A percentile compares a stretch with the other conserved stretches of the same genome.
These are phyloP conservation scores for Drymodes brunneopygia DNA, from an alignment of 2,113 vertebrate genomes.

Conservation along the genomic window DNA sequence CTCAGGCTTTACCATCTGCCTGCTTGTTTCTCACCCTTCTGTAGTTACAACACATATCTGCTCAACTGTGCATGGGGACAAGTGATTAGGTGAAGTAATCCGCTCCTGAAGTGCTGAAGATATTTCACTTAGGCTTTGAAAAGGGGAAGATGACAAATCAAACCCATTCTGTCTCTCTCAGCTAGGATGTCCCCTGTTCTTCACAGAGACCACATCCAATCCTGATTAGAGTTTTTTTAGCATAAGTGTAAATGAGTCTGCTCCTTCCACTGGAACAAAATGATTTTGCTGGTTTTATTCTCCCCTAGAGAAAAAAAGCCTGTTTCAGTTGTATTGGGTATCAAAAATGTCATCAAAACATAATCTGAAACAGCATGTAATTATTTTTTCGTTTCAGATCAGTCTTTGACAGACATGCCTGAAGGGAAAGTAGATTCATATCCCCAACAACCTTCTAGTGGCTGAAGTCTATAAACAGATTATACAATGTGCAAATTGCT, in stretches of 20 bases:
- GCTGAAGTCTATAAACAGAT: slow-evolving; percentile 12
- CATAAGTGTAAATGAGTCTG: not conserved
- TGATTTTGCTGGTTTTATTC: not conserved
- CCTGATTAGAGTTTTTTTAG: not conserved
- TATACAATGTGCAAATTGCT: slow-evolving; percentile 17
- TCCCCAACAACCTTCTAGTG: not conserved
- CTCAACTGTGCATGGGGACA: not conserved
- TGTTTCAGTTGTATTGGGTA: not conserved
- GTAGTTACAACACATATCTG: not conserved
- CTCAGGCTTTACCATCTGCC: not conserved
- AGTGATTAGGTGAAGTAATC: not conserved
- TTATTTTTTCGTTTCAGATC: slow-evolving; percentile 47
- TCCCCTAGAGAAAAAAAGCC: not conserved
- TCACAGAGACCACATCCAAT: not conserved
- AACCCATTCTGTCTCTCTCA: not conserved
- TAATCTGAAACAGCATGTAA: not conserved
- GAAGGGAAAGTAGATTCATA: slow-evolving; percentile 35
- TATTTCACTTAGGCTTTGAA: not conserved
- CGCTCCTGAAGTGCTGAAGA: not conserved
- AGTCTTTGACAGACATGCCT: slow-evolving; percentile 19
- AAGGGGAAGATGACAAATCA: not conserved
- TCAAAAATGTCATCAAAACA: slow-evolving; percentile 18
- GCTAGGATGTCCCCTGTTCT: not conserved
- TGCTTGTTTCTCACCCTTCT: not conserved
- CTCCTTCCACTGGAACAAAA: not conserved